A percentile compares a stretch with the other conserved stretches of the same genome.
Evolutionary conservation across 1,140 invertebrate species (phyloP).

Genomic region (Melitaea cinxia): DNA sequence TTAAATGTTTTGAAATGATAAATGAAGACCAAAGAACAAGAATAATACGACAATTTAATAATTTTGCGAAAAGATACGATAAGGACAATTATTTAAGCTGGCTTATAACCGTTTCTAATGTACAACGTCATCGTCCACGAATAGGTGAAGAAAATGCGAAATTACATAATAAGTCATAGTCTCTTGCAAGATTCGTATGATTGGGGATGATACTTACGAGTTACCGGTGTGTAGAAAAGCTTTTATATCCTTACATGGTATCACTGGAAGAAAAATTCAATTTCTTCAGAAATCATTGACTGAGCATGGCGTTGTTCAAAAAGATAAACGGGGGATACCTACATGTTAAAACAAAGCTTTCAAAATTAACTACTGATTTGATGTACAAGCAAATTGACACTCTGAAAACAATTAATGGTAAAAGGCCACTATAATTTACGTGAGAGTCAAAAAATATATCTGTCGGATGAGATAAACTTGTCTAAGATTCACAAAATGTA

Average conservation of each 20-base stretch:
- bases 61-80: not conserved
- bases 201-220: not conserved
- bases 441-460: not conserved
- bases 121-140: too few species aligned
- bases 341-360: not conserved
- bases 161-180: not conserved
- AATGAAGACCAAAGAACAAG: constrained; percentile 2
- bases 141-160: not conserved
- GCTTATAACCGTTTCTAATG: too few species aligned
- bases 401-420: not conserved
- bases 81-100: not conserved
- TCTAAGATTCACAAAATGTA: not conserved
- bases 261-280: not conserved
- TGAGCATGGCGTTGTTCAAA: not conserved
- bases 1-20: not conserved
- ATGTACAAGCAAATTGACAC: not conserved
- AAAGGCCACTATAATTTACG: not conserved
- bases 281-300: not conserved
- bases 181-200: not conserved
- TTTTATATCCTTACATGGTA: not conserved
- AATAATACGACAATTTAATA: not conserved
- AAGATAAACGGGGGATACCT: not conserved
- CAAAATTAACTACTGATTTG: not conserved
- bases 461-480: not conserved
- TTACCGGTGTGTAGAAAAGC: not conserved